Conservation (phyloP, 2,113 vertebrate genomes). For the Peromyscus californicus region DNA sequence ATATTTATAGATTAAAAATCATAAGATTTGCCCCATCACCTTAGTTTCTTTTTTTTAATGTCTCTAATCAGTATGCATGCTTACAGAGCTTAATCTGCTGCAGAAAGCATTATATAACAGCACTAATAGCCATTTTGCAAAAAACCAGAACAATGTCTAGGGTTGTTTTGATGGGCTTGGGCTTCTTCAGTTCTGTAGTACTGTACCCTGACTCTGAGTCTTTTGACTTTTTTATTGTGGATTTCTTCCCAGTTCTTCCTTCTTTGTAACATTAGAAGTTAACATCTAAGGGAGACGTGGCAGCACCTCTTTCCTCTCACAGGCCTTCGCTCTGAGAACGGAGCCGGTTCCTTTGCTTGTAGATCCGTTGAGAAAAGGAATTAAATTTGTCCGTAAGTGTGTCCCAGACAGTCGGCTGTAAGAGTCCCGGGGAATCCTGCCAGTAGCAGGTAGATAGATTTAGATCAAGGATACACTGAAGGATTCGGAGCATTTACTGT, state of each 20-base stretch:
- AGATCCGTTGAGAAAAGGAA: not conserved
- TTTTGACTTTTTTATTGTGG: not conserved
- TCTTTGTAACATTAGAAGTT: not conserved
- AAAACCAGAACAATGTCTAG: not conserved
- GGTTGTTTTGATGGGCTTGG: not conserved
- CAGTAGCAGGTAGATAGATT: not conserved
- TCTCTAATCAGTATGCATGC: not conserved
- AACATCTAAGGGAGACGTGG: conserved; percentile 19
- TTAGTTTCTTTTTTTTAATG: not conserved
- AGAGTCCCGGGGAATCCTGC: not conserved
- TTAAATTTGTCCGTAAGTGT: conserved; percentile 53
- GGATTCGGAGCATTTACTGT: not conserved
- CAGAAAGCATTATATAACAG: not conserved
- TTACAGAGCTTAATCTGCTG: conserved; percentile 3
- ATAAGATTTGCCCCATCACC: not conserved
- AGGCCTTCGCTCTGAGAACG: conserved; percentile 66
- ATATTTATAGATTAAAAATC: conserved; percentile 64
- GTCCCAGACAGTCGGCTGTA: no score
- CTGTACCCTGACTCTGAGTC: not conserved
- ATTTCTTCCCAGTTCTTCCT: not conserved
- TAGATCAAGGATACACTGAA: not conserved
- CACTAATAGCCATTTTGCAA: not conserved
- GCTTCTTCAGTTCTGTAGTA: not conserved
- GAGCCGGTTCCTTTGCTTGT: conserved; percentile 70
- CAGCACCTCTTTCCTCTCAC: conserved; percentile 3